phyloP scores from a whole-genome alignment of 2,888 invertebrate species.

The Ctena decussata region DNA sequence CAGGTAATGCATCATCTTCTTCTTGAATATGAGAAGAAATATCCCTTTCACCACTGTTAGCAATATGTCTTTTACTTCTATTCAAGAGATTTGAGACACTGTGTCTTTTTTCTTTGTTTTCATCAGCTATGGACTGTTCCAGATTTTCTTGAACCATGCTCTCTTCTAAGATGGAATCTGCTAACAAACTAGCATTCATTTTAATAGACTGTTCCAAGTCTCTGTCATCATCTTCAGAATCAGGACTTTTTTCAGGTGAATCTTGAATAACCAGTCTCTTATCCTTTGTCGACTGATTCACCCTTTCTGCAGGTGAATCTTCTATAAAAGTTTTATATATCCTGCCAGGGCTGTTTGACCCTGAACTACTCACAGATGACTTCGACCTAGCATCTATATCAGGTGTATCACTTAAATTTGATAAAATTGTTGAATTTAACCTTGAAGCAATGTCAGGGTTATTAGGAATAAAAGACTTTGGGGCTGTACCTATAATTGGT shows the following conservation, averaged over 20 bases:
- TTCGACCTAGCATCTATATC: background rate
- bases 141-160: background rate
- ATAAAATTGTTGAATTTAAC: slow-evolving; percentile 51
- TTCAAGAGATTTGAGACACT: background rate
- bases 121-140: background rate
- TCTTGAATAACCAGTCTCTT: background rate
- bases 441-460: background rate
- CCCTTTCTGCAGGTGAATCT: slow-evolving; percentile 40
- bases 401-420: slow-evolving; percentile 40
- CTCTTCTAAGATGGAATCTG: background rate
- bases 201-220: background rate
- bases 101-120: background rate
- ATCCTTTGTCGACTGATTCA: background rate
- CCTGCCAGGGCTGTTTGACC: background rate
- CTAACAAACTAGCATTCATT: background rate
- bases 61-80: background rate
- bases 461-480: background rate
- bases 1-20: background rate
- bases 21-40: background rate
- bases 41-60: background rate
- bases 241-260: background rate
- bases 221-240: background rate
- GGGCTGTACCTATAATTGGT: slow-evolving; percentile 65
- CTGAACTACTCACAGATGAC: slow-evolving; percentile 4
- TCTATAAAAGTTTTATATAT: slow-evolving; percentile 27